phyloP scores from a whole-genome alignment of 2,888 invertebrate genomes.

The Andrena praecox region DNA sequence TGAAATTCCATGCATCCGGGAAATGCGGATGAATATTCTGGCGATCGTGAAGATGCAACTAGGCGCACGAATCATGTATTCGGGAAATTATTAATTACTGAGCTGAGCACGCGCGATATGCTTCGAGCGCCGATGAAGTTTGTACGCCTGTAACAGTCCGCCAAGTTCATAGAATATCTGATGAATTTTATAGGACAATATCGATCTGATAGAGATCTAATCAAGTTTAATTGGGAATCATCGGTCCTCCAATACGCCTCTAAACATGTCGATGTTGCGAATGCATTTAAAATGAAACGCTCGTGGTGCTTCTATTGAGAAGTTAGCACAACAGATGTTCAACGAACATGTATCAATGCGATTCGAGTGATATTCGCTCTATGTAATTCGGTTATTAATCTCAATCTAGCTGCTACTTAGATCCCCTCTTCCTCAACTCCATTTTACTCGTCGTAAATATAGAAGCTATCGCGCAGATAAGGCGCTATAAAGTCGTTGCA shows the following conservation, averaged over 20 bases:
- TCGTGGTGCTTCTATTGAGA: too few species aligned
- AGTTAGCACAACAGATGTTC: neutral
- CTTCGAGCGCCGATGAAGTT: neutral
- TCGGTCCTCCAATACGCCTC: too few species aligned
- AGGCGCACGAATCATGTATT: neutral
- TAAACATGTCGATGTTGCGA: too few species aligned
- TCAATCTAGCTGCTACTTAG: constrained; percentile 32
- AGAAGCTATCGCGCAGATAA: constrained; percentile 18
- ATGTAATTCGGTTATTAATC: constrained; percentile 17
- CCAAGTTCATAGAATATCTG: too few species aligned
- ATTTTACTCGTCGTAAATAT: constrained; percentile 50
- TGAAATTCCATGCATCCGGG: constrained; percentile 67
- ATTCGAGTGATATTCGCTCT: neutral
- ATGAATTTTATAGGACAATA: too few species aligned
- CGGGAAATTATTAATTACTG: constrained; percentile 18
- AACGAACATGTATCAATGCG: neutral
- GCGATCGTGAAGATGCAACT: neutral
- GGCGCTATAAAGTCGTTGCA: constrained; percentile 25
- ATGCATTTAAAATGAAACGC: too few species aligned
- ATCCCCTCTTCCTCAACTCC: neutral
- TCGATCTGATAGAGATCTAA: too few species aligned
- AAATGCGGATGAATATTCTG: constrained; percentile 32
- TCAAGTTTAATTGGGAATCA: too few species aligned
- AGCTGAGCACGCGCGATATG: constrained; percentile 1
- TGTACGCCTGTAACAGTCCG: neutral